phyloP scores from a whole-genome alignment of 1,140 invertebrate genomes.

The Pantala flavescens region DNA sequence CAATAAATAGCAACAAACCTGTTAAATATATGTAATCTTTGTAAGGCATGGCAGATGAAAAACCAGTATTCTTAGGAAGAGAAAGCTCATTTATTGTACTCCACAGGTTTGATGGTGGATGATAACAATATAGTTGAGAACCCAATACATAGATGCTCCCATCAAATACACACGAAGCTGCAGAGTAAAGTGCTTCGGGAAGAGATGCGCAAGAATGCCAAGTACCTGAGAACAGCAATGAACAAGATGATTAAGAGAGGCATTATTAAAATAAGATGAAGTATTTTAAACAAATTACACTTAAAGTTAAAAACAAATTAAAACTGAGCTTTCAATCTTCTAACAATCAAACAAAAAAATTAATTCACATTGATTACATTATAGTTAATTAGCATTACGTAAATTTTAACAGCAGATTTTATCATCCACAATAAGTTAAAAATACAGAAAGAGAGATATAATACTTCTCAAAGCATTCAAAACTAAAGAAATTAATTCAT shows the following conservation, averaged over 20 bases:
- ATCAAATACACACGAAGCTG: conserved; percentile 26
- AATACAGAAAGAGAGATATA: no score
- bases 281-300: no score
- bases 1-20: conserved; percentile 19
- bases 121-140: conserved; percentile 23
- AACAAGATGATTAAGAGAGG: neutral
- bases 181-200: conserved; percentile 24
- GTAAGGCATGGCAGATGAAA: conserved; percentile 25
- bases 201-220: conserved; percentile 24
- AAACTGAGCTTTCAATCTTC: no score
- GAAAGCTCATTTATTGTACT: conserved; percentile 17
- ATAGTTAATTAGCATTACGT: no score
- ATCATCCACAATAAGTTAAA: no score
- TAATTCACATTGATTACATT: no score
- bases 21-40: conserved; percentile 25
- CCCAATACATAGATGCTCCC: conserved; percentile 25
- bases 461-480: no score
- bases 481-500: no score
- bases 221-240: conserved; percentile 19
- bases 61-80: conserved; percentile 21
- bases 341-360: no score
- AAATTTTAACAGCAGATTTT: no score
- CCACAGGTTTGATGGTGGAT: conserved; percentile 22
- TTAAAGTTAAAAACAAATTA: no score
- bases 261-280: neutral